Evolutionary conservation across 2,797 vertebrate genomes (phyloP).

Genomic region (Lepilemur ruficaudatus): DNA sequence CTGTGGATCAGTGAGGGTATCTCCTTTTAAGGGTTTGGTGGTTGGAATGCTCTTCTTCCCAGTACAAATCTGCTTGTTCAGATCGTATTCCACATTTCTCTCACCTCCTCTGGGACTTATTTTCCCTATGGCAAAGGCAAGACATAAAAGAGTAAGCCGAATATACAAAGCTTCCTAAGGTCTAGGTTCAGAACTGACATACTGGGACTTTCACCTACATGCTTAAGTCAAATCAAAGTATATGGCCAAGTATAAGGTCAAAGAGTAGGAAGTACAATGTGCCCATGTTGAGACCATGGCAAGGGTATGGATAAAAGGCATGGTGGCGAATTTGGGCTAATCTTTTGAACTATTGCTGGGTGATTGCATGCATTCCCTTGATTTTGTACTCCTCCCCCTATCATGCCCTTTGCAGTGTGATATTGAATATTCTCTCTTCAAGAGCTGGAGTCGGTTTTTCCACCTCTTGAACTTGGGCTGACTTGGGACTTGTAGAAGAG

Average conservation of each 20-base stretch:
- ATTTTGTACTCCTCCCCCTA: background rate
- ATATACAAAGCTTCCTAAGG: background rate
- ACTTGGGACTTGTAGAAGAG: background rate
- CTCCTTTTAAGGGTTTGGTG: background rate
- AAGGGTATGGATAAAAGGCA: background rate
- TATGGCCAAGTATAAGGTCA: background rate
- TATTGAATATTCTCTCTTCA: background rate
- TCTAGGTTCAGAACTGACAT: background rate
- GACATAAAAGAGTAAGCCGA: background rate
- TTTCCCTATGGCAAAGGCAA: background rate
- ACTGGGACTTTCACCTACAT: background rate
- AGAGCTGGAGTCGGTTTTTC: background rate
- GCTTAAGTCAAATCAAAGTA: background rate
- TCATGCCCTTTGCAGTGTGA: background rate
- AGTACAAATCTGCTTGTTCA: background rate
- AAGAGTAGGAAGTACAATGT: background rate
- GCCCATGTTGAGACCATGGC: background rate
- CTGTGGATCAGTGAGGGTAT: background rate
- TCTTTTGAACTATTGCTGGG: background rate
- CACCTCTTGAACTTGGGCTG: background rate
- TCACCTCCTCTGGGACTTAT: background rate
- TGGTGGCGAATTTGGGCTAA: too few relatives aligned
- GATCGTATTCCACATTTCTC: background rate
- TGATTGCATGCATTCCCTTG: background rate
- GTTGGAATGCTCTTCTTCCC: background rate